phyloP scores from a whole-genome alignment of 2,113 vertebrate genomes.

The Pluvianellus socialis region DNA sequence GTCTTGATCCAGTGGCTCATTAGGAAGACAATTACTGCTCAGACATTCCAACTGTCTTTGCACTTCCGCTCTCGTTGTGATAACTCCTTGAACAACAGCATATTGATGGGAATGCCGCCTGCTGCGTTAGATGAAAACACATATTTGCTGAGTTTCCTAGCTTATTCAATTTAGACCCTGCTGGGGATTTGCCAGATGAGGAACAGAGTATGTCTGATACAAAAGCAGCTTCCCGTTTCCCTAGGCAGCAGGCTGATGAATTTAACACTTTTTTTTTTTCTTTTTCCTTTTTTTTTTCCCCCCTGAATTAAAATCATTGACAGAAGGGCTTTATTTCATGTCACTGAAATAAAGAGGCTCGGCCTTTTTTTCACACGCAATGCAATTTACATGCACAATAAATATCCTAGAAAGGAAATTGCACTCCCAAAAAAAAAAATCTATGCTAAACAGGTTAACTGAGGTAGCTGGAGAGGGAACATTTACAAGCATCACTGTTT shows the following conservation, averaged over 20 bases:
- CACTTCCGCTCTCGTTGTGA: background rate
- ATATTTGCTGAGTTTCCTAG: background rate
- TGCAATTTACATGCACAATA: background rate
- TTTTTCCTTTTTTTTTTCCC: too few relatives aligned
- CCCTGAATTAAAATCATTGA: background rate
- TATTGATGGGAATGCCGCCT: background rate
- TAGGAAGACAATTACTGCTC: background rate
- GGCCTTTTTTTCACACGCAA: background rate
- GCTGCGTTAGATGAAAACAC: background rate
- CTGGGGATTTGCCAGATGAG: background rate
- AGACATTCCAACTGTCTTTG: background rate
- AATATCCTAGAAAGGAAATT: background rate
- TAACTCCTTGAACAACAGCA: background rate
- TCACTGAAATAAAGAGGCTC: background rate
- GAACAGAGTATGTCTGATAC: background rate
- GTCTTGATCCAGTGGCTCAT: background rate
- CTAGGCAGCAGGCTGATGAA: background rate
- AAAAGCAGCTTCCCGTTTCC: background rate
- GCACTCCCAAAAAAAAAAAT: background rate
- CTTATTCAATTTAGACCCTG: background rate
- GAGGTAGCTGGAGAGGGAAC: background rate
- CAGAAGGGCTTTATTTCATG: background rate
- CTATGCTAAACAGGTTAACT: background rate
- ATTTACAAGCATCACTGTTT: background rate
- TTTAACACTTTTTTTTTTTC: background rate